Evolutionary conservation across 2,888 invertebrate genomes (phyloP).

Genomic region (Drosophila infuscata): DNA sequence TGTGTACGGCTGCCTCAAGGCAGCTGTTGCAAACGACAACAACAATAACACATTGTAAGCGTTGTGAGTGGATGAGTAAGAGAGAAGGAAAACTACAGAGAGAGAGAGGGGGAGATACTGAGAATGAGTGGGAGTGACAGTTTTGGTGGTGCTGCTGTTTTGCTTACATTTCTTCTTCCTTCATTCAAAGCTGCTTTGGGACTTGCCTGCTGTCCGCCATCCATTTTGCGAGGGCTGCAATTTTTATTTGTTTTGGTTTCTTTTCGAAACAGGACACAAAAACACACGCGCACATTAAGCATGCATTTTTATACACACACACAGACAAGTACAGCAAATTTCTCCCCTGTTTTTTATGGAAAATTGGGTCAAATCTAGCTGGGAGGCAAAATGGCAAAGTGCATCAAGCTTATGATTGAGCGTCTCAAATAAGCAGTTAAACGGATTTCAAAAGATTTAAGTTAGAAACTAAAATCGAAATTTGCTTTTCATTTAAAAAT

Average conservation of each 20-base stretch:
- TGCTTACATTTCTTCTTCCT: constrained; percentile 31
- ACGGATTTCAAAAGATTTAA: neutral
- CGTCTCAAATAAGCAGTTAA: constrained; percentile 1
- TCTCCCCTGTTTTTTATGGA: constrained; percentile 31
- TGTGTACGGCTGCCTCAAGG: constrained; percentile 58
- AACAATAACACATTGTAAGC: constrained; percentile 54
- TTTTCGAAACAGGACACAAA: constrained; percentile 36
- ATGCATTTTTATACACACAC: constrained; percentile 5
- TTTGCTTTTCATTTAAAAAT: neutral
- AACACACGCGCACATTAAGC: constrained; percentile 12
- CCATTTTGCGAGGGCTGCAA: constrained; percentile 50
- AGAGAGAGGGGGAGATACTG: neutral
- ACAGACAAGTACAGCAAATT: constrained; percentile 22
- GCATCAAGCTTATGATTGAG: constrained; percentile 3
- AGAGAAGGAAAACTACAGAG: neutral
- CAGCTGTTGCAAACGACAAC: constrained; percentile 48
- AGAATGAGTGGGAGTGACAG: constrained; percentile 23
- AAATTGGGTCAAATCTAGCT: constrained; percentile 61
- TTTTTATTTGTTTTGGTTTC: constrained; percentile 65
- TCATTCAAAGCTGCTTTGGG: constrained; percentile 24
- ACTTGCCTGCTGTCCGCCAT: constrained; percentile 15
- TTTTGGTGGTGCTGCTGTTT: constrained; percentile 14
- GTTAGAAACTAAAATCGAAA: neutral
- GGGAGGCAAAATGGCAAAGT: neutral
- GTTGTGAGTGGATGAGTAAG: constrained; percentile 12